These are phyloP conservation scores for Eclectus roratus DNA, from an alignment of 2,113 vertebrate genomes.

Conservation along the genomic window DNA sequence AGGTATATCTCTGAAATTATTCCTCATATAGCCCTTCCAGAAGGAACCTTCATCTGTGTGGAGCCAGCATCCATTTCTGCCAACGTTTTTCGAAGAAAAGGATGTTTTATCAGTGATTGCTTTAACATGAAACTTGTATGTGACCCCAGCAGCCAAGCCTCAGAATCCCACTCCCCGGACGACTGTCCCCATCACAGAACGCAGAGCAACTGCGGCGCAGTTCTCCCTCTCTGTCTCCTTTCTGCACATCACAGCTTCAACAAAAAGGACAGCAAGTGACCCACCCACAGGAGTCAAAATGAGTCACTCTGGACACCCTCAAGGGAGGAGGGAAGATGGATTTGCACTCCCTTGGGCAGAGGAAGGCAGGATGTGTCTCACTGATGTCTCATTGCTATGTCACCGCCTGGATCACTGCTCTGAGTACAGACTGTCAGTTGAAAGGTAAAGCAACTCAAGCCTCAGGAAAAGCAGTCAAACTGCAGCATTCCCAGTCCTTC, in stretches of 20 bases:
- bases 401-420: not conserved
- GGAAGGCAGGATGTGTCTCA: not conserved
- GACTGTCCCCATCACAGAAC: rapidly evolving
- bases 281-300: not conserved
- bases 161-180: not conserved
- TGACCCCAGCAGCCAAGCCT: rapidly evolving
- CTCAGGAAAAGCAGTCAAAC: not conserved
- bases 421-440: not conserved
- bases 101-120: not conserved
- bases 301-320: not conserved
- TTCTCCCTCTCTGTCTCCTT: not conserved
- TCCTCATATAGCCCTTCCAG: not conserved
- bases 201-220: rapidly evolving
- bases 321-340: not conserved
- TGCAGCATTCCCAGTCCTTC: not conserved
- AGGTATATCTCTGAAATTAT: not conserved
- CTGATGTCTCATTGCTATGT: rapidly evolving
- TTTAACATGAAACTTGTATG: rapidly evolving
- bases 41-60: not conserved
- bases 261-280: not conserved
- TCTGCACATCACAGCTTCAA: not conserved
- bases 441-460: not conserved
- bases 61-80: not conserved
- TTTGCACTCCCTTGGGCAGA: not conserved
- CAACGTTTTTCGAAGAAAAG: not conserved